Percentiles rank a stretch among this genome's conserved stretches.
phyloP scores from a whole-genome alignment of 2,113 vertebrate species.

The Petrocephalus microphthalmus region DNA sequence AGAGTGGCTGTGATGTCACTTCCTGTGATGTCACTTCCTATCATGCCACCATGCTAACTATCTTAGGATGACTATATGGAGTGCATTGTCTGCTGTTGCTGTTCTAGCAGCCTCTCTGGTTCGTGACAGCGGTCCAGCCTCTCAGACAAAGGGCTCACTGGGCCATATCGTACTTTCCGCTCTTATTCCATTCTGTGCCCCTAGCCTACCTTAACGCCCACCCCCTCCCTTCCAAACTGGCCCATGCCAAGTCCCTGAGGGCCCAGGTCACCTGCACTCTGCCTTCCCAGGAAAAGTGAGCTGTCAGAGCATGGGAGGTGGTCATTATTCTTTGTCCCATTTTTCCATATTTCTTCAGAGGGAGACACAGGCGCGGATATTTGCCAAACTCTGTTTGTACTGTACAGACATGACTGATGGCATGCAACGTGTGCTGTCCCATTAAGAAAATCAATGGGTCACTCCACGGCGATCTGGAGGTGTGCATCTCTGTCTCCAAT shows the following conservation, averaged over 20 bases:
- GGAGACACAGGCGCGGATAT: not conserved
- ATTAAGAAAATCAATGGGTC: conserved; percentile 2
- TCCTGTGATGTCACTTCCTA: not conserved
- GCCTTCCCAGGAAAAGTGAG: not conserved
- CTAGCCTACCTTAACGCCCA: not conserved
- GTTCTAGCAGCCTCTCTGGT: not conserved
- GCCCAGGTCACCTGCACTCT: not conserved
- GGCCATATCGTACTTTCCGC: not conserved
- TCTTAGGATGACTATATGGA: not conserved
- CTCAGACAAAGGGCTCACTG: not conserved
- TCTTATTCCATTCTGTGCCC: not conserved
- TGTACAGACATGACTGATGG: not conserved
- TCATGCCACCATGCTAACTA: not conserved
- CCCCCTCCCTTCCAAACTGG: not conserved
- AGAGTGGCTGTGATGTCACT: not conserved
- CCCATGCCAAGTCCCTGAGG: not conserved
- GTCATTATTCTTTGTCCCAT: not conserved
- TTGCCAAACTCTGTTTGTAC: not conserved
- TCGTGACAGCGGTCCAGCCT: not conserved
- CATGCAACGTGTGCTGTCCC: not conserved
- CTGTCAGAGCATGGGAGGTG: not conserved
- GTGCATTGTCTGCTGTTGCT: not conserved
- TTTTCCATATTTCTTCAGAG: not conserved
- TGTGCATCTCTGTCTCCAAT: not conserved
- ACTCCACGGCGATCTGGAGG: not conserved